Evolutionary conservation across 2,113 vertebrate species (phyloP), one percentile per base, ranked within the genome.

Genomic region (Gila orcuttii): DNA sequence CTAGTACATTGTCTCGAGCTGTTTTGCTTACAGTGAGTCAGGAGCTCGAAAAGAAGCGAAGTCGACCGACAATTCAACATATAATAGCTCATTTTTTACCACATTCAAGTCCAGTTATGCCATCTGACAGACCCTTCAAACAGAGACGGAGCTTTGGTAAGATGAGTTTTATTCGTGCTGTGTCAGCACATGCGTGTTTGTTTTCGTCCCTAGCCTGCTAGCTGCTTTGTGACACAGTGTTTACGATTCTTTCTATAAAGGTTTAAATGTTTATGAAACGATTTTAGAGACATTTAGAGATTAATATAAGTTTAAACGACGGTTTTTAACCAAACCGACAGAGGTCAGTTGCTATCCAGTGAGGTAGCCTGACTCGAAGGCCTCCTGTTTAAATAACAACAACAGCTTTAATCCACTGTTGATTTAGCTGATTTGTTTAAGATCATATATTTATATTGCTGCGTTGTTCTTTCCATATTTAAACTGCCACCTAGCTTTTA

Each of bases 71-170:
- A 64, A 75, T 59, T 50, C 12, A 74, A 19, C 84, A 52, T 25
- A 66, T 47, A 50, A 79, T 23, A 39, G 23, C 79, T 66, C 0
- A 17, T 12, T 52, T 52, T 68, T 23, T 36, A 36, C 52, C 33
- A 25, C 42, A 12, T 68, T 66, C 73, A 4, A 78, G 0, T 21
- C 62, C 71, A 91, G 92, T 90, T 78, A 98, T 98, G 97, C 96
- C 97, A 89, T 97, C 96, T 55, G 96, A 97, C 92, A 94, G 96
- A 94, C 95, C 96, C 88, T 97, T 97, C 92, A 97, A 97, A 91
- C 97, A 97, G 89, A 94, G 97, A 93, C 95, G 97, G 93, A 97
- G 95, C 87, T 97, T 97, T 79, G 96, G 97, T 97, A 92, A 95
- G 97, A 42, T 13, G 64, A 42, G 93, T 60, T 90, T 69, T n/a